Percentiles rank a stretch among this genome's conserved stretches.
phyloP scores from a whole-genome alignment of 2,113 vertebrate species.

The Cyanoderma ruficeps region DNA sequence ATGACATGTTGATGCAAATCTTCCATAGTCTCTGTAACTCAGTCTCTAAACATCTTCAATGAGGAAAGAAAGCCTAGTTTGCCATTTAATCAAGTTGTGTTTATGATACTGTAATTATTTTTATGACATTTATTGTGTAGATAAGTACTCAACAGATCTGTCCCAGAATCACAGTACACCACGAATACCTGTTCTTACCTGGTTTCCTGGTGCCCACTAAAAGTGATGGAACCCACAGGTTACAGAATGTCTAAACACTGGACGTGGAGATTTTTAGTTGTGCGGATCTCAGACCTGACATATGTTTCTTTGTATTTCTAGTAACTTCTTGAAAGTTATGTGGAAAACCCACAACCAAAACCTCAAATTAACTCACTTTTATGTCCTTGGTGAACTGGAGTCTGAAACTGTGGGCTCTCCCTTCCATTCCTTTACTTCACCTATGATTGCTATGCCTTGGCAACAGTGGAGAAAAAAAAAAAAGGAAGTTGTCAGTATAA shows the following conservation, averaged over 20 bases:
- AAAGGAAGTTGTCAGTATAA: background rate
- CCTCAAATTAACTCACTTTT: background rate
- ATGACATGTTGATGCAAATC: background rate
- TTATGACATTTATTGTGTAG: background rate
- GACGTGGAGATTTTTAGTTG: background rate
- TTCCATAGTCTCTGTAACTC: background rate
- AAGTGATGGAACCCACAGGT: background rate
- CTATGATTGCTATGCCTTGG: background rate
- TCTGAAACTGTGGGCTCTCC: background rate
- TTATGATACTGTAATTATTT: background rate
- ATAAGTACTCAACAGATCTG: background rate
- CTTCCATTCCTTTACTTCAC: background rate
- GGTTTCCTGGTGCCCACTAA: background rate
- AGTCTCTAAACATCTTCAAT: background rate
- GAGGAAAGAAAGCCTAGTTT: background rate
- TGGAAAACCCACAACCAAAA: background rate
- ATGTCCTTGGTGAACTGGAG: background rate
- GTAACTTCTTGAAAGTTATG: background rate
- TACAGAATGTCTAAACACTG: background rate
- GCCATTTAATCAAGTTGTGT: background rate
- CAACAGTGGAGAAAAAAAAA: background rate
- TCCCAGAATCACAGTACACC: background rate
- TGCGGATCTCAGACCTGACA: background rate
- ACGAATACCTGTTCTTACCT: background rate
- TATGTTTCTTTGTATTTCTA: background rate